Percentiles rank a stretch among this genome's conserved stretches.
phyloP scores from a whole-genome alignment of 2,797 vertebrate genomes.

The Poecile montanus region DNA sequence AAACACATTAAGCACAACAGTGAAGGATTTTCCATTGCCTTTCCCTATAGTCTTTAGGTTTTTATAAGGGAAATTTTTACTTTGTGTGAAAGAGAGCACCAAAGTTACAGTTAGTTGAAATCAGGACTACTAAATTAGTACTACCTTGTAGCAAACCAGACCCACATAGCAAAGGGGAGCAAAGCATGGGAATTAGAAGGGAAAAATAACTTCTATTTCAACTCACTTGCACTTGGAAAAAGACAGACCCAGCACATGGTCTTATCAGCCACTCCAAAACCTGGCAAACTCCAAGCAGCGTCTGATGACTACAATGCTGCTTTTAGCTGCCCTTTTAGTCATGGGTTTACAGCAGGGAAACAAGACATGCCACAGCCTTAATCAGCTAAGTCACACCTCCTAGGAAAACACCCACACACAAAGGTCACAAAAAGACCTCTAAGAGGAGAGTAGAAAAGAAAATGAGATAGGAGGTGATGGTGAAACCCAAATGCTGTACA shows the following conservation, averaged over 20 bases:
- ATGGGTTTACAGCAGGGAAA: constrained; percentile 20
- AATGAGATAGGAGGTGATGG: constrained; percentile 46
- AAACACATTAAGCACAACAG: background rate
- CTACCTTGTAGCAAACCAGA: background rate
- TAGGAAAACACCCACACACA: background rate
- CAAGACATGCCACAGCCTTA: background rate
- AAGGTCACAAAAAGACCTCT: constrained; percentile 42
- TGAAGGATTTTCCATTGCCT: background rate
- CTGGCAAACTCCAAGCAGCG: background rate
- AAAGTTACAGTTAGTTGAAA: background rate
- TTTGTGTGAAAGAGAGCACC: background rate
- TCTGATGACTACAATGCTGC: constrained; percentile 28
- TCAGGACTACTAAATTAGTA: background rate
- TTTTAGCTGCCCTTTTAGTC: constrained; percentile 63
- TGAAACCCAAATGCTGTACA: background rate
- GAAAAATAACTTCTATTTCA: background rate
- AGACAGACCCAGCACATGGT: background rate
- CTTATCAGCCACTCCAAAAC: constrained; percentile 59
- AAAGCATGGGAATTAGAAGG: background rate
- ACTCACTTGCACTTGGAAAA: background rate
- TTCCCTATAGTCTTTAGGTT: background rate
- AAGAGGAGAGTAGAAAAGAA: background rate
- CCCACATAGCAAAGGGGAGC: background rate
- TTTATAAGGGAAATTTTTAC: background rate
- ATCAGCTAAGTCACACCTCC: constrained; percentile 40